Conservation (phyloP, 2,797 vertebrate genomes). For the Alfaro cultratus region DNA sequence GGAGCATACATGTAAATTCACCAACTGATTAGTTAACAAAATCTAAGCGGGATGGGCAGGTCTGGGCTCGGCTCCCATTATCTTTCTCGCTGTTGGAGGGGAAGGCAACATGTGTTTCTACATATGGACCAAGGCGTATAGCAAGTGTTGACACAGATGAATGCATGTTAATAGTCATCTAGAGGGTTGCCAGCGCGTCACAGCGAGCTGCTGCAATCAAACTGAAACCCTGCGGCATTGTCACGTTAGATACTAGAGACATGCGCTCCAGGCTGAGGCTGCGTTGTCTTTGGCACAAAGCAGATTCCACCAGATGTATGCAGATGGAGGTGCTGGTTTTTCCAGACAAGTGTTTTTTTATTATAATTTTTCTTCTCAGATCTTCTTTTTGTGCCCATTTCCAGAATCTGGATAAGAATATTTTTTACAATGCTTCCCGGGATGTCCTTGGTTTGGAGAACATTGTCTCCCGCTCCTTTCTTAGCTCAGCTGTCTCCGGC, state of each 20-base stretch:
- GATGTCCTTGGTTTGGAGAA: slow-evolving; percentile 21
- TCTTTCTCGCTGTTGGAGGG: slow-evolving; percentile 5
- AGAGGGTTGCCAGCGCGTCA: slow-evolving; percentile 24
- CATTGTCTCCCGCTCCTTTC: slow-evolving; percentile 22
- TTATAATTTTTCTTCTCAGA: no score
- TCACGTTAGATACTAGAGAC: slow-evolving; percentile 27
- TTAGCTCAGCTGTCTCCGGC: slow-evolving; percentile 53
- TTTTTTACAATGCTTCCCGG: slow-evolving; percentile 22
- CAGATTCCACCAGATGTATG: slow-evolving; percentile 10
- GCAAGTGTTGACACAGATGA: slow-evolving; percentile 51
- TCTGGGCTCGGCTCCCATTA: slow-evolving; percentile 29
- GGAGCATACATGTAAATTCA: neutral
- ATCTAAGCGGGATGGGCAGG: slow-evolving; percentile 1
- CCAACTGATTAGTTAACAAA: slow-evolving; percentile 5
- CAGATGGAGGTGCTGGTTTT: slow-evolving; percentile 19
- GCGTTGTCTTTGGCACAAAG: neutral
- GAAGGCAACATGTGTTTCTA: slow-evolving; percentile 16
- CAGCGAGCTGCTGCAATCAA: slow-evolving; percentile 36
- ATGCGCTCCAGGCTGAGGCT: slow-evolving; percentile 25
- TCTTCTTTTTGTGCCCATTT: neutral
- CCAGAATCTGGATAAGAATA: slow-evolving; percentile 38
- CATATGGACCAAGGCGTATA: slow-evolving; percentile 47
- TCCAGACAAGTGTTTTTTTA: slow-evolving; percentile 3
- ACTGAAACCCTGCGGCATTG: slow-evolving; percentile 33
- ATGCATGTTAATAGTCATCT: slow-evolving; percentile 42